These are phyloP conservation scores for Serinus canaria DNA, from an alignment of 2,113 vertebrate genomes.

Conservation along the genomic window DNA sequence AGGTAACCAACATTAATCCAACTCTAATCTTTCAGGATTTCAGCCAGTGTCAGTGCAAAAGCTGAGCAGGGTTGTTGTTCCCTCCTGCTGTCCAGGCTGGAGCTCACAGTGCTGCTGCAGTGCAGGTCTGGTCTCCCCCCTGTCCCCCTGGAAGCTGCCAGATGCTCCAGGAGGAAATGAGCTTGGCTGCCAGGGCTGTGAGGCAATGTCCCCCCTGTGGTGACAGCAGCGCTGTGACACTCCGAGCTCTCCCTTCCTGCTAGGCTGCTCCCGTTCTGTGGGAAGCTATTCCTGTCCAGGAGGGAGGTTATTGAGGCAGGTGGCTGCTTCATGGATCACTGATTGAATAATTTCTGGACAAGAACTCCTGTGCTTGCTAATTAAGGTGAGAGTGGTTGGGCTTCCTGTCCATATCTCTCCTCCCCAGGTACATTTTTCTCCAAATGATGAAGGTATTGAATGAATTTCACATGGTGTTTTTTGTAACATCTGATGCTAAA, in stretches of 20 bases:
- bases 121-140: not conserved
- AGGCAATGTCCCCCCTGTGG: constrained; percentile 11
- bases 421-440: not conserved
- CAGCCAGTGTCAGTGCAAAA: not conserved
- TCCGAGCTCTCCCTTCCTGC: not conserved
- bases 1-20: constrained; percentile 73
- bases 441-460: not conserved
- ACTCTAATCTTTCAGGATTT: not conserved
- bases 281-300: not conserved
- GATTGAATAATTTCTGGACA: constrained; percentile 22
- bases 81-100: not conserved
- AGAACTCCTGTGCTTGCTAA: constrained; percentile 22
- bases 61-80: not conserved
- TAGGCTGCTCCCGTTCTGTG: not conserved
- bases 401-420: not conserved
- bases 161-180: constrained; percentile 56
- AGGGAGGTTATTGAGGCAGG: not conserved
- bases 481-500: not conserved
- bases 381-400: not conserved
- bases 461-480: not conserved
- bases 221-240: not conserved
- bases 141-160: not conserved
- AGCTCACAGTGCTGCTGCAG: not conserved
- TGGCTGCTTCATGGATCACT: constrained; percentile 57
- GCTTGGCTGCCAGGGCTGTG: constrained; percentile 20